Evolutionary conservation across 2,888 invertebrate species (phyloP).

Genomic region (Mimachlamys varia): DNA sequence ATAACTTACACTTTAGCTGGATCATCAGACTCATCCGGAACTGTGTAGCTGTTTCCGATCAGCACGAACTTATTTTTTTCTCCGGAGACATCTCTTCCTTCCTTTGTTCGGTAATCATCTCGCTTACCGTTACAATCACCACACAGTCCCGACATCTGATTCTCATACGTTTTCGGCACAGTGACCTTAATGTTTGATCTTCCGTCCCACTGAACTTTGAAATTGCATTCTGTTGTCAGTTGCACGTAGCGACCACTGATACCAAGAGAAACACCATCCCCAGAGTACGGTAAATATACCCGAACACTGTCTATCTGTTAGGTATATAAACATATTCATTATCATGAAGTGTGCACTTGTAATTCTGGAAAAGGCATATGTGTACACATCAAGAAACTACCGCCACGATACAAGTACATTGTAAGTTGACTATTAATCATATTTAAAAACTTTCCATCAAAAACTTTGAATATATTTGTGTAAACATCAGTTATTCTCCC

Average conservation of each 20-base stretch:
- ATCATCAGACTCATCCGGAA: background rate
- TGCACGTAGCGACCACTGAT: background rate
- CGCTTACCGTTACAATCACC: conserved; percentile 60
- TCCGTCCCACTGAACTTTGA: background rate
- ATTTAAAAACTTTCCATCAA: no score
- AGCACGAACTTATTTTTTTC: background rate
- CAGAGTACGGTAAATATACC: background rate
- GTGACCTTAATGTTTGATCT: background rate
- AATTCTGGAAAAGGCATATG: no score
- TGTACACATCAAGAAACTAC: no score
- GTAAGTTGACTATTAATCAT: no score
- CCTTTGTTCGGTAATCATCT: conserved; percentile 49
- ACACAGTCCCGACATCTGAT: conserved; percentile 57
- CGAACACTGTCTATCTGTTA: background rate
- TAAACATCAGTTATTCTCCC: no score
- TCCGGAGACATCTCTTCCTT: background rate
- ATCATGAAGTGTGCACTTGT: no score
- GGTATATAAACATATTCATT: background rate
- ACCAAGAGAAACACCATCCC: background rate
- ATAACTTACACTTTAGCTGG: background rate
- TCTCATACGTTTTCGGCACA: background rate
- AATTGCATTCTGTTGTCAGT: background rate
- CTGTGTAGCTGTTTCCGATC: background rate
- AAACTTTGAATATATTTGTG: no score
- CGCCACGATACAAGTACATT: no score